Base-by-base conservation (phyloP, 2,113 vertebrate species). In the Pelecanus crispus region DNA sequence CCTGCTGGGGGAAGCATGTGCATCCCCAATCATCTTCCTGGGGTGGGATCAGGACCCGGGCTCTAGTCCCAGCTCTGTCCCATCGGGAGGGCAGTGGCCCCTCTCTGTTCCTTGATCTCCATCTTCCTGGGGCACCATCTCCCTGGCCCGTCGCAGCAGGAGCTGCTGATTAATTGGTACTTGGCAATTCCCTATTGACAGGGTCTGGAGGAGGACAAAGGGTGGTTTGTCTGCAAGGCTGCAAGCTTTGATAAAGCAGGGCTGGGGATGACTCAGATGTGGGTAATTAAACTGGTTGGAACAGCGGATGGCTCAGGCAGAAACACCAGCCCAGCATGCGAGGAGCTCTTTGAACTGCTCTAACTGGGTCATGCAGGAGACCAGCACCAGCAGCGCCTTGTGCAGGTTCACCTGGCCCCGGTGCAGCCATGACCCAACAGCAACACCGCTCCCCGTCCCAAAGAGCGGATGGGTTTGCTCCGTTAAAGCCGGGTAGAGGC, bases 401-500 rank as follows among this genome's bases (percentile, higher is more conserved):
- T 5, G 36, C 1, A 7, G 28, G 31, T 22, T 45, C 61, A 49
- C 47, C 70, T 67, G 45, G 47, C 9, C 25, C 52, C 0, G 2
- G 3, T 5, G 0, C 0, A 0, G 65, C 66, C 52, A 9, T 0
- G 0, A 36, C 21, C 26, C 42, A 6, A 34, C 6, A 17, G 52
- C 66, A 55, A 1, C 44, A 13, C 21, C 17, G 3, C 21, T 44
- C 49, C 53, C 47, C 0, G 0, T 6, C 62, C 63, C 34, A 11
- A 14, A 2, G 31, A 55, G 17, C 3, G 3, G 15, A 36, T 1
- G 0, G 8, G 4, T 45, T 36, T 28, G 66, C 31, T 28, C 32
- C 1, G 0, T 31, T 14, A 16, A 14, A 45, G 11, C 32, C 1
- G 36, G 49, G 58, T 40, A 68, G 67, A 13, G 56, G 29, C 15